Percentiles rank a stretch among this genome's conserved stretches.
phyloP scores from a whole-genome alignment of 2,797 vertebrate genomes.

The Chaenodraco wilsoni region DNA sequence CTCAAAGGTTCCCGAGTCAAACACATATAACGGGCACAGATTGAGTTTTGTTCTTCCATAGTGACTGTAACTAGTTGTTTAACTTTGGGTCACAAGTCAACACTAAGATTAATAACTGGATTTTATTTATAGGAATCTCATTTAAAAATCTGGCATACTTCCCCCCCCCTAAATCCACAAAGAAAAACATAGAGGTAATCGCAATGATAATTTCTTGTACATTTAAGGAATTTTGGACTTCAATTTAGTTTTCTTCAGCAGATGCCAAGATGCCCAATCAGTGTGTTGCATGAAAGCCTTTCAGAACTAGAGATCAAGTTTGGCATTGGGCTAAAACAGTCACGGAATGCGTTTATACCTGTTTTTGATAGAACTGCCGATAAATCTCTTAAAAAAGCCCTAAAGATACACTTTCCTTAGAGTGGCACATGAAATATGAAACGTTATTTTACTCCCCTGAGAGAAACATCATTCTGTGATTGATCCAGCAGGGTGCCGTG shows the following conservation, averaged over 20 bases:
- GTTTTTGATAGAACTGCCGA: no score
- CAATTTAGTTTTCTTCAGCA: no score
- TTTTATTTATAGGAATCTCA: not conserved
- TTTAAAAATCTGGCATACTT: not conserved
- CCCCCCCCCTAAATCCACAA: not conserved
- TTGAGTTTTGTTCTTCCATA: not conserved
- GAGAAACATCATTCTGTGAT: conserved; percentile 16
- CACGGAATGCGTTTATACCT: not conserved
- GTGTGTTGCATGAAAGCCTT: not conserved
- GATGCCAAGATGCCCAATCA: no score
- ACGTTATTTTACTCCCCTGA: conserved; percentile 5
- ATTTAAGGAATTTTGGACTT: not conserved
- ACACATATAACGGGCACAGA: not conserved
- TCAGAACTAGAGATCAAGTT: not conserved
- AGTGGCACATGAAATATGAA: conserved; percentile 31
- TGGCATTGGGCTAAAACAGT: not conserved
- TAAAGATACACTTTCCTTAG: conserved; percentile 3
- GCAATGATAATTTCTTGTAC: not conserved
- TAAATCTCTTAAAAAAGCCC: conserved; percentile 7
- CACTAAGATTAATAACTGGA: not conserved
- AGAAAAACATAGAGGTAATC: not conserved
- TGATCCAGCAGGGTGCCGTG: conserved; percentile 21
- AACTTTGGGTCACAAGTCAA: not conserved
- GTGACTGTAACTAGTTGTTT: no score
- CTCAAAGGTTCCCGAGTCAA: not conserved